Evolutionary conservation across 2,888 invertebrate species (phyloP), one percentile per base, ranked within the genome.

Genomic region (Caenorhabditis sp.): DNA sequence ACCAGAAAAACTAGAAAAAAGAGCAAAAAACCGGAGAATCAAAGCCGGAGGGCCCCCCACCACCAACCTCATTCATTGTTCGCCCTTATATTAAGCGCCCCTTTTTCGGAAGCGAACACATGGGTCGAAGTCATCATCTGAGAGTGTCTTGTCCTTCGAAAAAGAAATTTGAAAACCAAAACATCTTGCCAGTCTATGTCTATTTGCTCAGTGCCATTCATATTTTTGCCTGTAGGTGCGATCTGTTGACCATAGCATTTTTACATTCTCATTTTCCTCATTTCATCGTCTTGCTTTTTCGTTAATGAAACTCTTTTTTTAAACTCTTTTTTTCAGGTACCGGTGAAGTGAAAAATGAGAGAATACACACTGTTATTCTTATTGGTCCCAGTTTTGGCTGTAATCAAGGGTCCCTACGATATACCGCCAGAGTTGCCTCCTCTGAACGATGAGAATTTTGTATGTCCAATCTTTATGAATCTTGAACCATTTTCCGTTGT

Each of bases 361-460:
- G 73, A 72, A 68, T 61, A 31, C 19, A 12, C 59, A 12, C 22
- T 74, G 38, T 14, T 76, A 47, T 75, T 76, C 22, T 12, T 77
- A 0, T 4, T 64, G 3, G 61, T 31, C 10, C 68, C 73, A 22
- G 38, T 58, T n/a, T 14, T 73, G 22, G 82, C 82, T 5, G 74
- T 51, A 0, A 79, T 79, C 24, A 31, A 63, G 12, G 82, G 75
- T 24, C 66, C 69, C 2, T 74, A 74, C 58, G 69, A 74, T 22
- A 74, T 69, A 1, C 73, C 77, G 4, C 68, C 73, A 44, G 82
- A 82, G 59, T 44, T 82, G 8, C 82, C 82, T 16, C 84, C 80
- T 6, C 56, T 84, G 1, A 84, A 84, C 22, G 80, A 84, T 61
- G 84, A 84, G 19, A 84, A 84, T 31, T 84, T 84, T 66, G 84